These are phyloP conservation scores for Limulus polyphemus DNA, from an alignment of 2,888 invertebrate species.

Conservation along the genomic window DNA sequence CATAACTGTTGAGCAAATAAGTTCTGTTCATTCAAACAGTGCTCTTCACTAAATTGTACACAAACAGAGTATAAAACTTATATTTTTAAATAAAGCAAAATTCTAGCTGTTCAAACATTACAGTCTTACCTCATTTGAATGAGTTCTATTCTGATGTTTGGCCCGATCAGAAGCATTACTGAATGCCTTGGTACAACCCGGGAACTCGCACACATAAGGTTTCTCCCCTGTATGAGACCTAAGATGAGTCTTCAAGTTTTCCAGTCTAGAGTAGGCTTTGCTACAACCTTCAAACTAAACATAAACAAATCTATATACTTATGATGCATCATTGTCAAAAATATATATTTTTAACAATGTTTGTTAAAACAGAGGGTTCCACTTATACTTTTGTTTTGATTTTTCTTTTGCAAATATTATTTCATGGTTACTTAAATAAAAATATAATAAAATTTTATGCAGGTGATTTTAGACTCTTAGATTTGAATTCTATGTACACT, in stretches of 20 bases:
- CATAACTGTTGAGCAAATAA: neutral
- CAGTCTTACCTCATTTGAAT: slow-evolving; percentile 80
- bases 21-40: neutral
- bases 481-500: too few species aligned
- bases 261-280: slow-evolving; percentile 91
- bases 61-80: too few species aligned
- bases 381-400: too few species aligned
- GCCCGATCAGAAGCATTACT: slow-evolving; percentile 98
- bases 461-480: too few species aligned
- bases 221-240: slow-evolving; percentile 95
- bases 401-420: too few species aligned
- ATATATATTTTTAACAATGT: neutral
- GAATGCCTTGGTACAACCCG: slow-evolving; percentile 97
- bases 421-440: too few species aligned
- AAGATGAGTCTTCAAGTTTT: slow-evolving; percentile 94
- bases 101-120: too few species aligned
- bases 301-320: slow-evolving; percentile 4
- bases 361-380: neutral
- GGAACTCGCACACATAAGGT: slow-evolving; percentile 95
- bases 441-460: too few species aligned
- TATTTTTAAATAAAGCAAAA: too few species aligned
- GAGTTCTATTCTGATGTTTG: slow-evolving; percentile 97
- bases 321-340: neutral
- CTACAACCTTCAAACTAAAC: slow-evolving; percentile 57
- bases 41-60: too few species aligned